Evolutionary conservation across 64 coral and sea anemone species (phyloP), one percentile per base, ranked within the genome.

Genomic region (Pocillopora verrucosa): DNA sequence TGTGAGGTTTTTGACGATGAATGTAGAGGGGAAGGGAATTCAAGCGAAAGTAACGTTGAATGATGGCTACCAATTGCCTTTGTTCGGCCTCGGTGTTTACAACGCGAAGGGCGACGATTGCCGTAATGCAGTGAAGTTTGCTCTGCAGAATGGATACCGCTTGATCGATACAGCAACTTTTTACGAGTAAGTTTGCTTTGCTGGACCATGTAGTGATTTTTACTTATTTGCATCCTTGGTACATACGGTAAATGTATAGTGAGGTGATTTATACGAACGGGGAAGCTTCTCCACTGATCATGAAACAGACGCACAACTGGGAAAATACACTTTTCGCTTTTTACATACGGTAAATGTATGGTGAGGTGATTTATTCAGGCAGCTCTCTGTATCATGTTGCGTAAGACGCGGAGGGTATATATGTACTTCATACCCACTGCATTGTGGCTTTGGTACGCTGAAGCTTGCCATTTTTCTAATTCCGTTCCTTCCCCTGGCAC

Each of bases 31-130:
- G 1, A 4, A 76, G 30, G 89, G 79, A 17, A 45, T 81, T 56
- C 56, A 73, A 64, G 24, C 56, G 26, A 88, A 58, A 36, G 74
- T 92, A 3, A 87, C 82, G 20, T 78, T 92, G 62, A 87, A 86
- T 20, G 74, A 87, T 78, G 90, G 90, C 59, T 36, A 79, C 56
- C 78, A 92, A 65, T 87, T 92, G 45, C 90, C 90, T 36, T 51
- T 92, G 17, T 92, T 92, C 76, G 90, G 90, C n/a, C 90, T 92
- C 41, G 90, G 90, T 20, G 59, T 92, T 16, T 92, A 25, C 51
- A 60, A 61, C 13, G 56, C 56, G 19, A 58, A 75, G 17, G 72
- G 59, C 16, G 74, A 59, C 7, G 72, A 41, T 87, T 74, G 86
- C 16, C 61, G 34, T 15, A 67, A 59, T 13, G 86, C 74, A 6